Base-by-base conservation (phyloP, 2,888 invertebrate genomes). In the Punctoribates punctum region DNA sequence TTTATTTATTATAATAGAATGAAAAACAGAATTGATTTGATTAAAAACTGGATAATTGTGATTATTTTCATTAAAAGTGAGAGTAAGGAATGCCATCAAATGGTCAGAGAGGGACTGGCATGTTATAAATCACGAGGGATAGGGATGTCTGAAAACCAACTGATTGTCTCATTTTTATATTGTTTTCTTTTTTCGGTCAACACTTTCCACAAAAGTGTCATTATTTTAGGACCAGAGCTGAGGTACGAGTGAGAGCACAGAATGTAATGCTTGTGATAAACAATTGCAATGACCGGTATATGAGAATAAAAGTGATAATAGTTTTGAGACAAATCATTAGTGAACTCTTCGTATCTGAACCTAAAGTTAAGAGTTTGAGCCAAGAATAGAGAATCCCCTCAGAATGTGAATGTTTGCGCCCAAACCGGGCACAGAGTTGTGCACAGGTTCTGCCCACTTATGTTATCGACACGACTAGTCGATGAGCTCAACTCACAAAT, bases 261-360 rank as follows among this genome's bases (percentile, higher is more conserved):
- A 48, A 17, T 15, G 46, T 11, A 48, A 2, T 8, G 13, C 4
- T 6, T n/a, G n/a, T n/a, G 54, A 20, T 17, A 54, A n/a, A 20
- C 6, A 54, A n/a, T 23, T 9, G 27, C 8, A 9, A 13, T 25
- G 25, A 25, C 13, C 25, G 60, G 8, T 60, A 15, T 34, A 38
- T 20, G 38, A 38, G 34, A 3, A 5, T 9, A 38, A 67, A 15
- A 67, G n/a, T 67, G 67, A 67, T 67, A 67, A 67, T 34, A 67
- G 67, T 38, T 34, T 60, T 38, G 38, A 67, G 67, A 67, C 67
- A 67, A 67, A 25, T 67, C 67, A 67, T 67, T 67, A 67, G 67
- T 38, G 38, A 67, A 25, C 34, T 9, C 25, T 34, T 38, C 9
- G 67, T n/a, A 67, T 67, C 67, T 34, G n/a, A 67, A 38, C 34